phyloP scores from a whole-genome alignment of 1,140 invertebrate species.

The Bombus consobrinus region DNA sequence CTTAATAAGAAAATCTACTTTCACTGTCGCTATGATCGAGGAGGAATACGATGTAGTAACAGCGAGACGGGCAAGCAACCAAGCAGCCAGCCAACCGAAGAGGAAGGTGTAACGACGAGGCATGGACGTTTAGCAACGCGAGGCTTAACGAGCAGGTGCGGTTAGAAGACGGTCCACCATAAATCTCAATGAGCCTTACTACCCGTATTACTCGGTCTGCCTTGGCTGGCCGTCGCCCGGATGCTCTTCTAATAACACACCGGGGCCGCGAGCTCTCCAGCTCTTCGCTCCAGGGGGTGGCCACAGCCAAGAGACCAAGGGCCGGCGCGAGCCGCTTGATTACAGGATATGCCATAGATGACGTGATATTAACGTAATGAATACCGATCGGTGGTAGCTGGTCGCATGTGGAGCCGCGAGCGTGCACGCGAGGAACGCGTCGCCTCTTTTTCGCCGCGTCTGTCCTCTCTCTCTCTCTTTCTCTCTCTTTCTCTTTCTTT shows the following conservation, averaged over 20 bases:
- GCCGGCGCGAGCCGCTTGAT: conserved; percentile 72
- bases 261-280: conserved; percentile 33
- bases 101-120: not conserved
- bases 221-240: conserved; percentile 53
- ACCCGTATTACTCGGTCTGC: conserved; percentile 67
- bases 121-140: not conserved
- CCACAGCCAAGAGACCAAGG: not conserved
- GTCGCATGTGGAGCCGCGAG: conserved; percentile 14
- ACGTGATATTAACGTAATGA: conserved; percentile 78
- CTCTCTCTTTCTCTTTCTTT: not conserved
- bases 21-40: not conserved
- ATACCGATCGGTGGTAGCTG: conserved; percentile 62
- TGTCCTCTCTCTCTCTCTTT: not conserved
- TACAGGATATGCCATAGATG: conserved; percentile 75
- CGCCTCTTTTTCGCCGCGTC: not conserved
- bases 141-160: conserved; percentile 40
- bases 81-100: not conserved
- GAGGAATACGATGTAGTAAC: not conserved
- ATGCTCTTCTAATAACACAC: conserved; percentile 78
- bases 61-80: too few species aligned
- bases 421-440: conserved; percentile 23
- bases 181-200: conserved; percentile 71
- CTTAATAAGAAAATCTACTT: not conserved
- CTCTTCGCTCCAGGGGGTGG: conserved; percentile 67
- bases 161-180: conserved; percentile 64